Conservation (phyloP, 2,797 vertebrate species). For the Mormyrus hasselquistii region DNA sequence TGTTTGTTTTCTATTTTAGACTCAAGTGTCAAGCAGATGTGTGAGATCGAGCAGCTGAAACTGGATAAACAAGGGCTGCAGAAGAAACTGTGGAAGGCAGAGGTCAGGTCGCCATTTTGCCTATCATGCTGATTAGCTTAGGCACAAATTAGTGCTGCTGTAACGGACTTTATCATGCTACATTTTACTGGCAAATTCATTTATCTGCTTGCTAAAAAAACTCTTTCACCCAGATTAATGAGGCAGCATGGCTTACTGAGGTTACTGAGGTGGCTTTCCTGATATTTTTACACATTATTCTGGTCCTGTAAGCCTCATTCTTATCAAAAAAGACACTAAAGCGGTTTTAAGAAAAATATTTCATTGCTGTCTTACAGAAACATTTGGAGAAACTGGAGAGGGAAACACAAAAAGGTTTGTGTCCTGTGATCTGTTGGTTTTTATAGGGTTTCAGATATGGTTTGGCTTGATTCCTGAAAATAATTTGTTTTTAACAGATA, state of each 20-base stretch:
- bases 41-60: slow-evolving; percentile 69
- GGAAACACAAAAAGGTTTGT: slow-evolving; percentile 73
- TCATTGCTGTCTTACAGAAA: slow-evolving; percentile 54
- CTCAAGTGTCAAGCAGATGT: slow-evolving; percentile 62
- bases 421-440: neutral
- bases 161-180: neutral
- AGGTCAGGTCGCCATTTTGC: slow-evolving; percentile 57
- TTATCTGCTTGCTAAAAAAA: neutral
- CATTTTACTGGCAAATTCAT: neutral
- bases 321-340: neutral
- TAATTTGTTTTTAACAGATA: slow-evolving; percentile 49
- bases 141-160: neutral
- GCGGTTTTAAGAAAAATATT: neutral
- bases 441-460: neutral
- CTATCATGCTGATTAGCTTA: neutral
- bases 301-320: neutral
- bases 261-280: neutral
- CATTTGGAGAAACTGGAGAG: slow-evolving; percentile 64
- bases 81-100: slow-evolving; percentile 66
- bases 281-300: neutral
- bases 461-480: neutral
- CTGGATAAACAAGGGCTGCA: slow-evolving; percentile 72
- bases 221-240: neutral
- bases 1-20: slow-evolving; percentile 53
- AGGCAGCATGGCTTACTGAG: neutral